phyloP scores from a whole-genome alignment of 2,797 vertebrate genomes.

The Craterocephalus amniculus region DNA sequence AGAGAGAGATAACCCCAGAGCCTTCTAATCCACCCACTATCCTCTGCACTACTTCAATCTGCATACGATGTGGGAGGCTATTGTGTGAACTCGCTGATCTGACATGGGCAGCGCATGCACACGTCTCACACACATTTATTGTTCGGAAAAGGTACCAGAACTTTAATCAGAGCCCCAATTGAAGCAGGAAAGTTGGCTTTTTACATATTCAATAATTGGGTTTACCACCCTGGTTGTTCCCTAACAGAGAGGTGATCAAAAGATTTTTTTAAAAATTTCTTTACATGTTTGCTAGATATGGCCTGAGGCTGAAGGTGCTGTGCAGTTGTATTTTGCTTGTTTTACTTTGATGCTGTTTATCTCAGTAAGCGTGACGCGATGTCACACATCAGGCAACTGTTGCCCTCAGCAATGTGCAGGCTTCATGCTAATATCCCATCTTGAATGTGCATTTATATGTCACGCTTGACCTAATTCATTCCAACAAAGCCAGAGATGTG shows the following conservation, averaged over 20 bases:
- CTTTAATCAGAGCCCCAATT: slow-evolving; percentile 30
- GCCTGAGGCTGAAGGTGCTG: slow-evolving; percentile 34
- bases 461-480: slow-evolving; percentile 32
- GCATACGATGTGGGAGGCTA: slow-evolving; percentile 80
- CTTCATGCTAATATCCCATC: slow-evolving; percentile 19
- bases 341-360: slow-evolving; percentile 34
- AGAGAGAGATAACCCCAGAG: slow-evolving; percentile 68
- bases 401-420: slow-evolving; percentile 35
- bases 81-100: slow-evolving; percentile 76
- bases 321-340: slow-evolving; percentile 27
- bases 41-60: slow-evolving; percentile 70
- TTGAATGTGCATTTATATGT: slow-evolving; percentile 21
- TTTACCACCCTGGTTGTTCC: slow-evolving; percentile 26
- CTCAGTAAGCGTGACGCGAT: slow-evolving; percentile 29
- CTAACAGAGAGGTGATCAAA: slow-evolving; percentile 28
- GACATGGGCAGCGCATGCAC: slow-evolving; percentile 42
- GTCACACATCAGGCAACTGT: slow-evolving; percentile 36
- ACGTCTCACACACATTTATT: slow-evolving; percentile 36
- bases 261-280: background rate
- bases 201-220: slow-evolving; percentile 1
- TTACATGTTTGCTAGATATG: slow-evolving; percentile 20
- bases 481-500: slow-evolving; percentile 20
- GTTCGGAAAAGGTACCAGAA: slow-evolving; percentile 31
- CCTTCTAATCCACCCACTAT: slow-evolving; percentile 80
- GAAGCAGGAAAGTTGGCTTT: background rate